A percentile compares a stretch with the other conserved stretches of the same genome.
phyloP scores from a whole-genome alignment of 1,140 invertebrate species.

The Zaprionus tsacasi region DNA sequence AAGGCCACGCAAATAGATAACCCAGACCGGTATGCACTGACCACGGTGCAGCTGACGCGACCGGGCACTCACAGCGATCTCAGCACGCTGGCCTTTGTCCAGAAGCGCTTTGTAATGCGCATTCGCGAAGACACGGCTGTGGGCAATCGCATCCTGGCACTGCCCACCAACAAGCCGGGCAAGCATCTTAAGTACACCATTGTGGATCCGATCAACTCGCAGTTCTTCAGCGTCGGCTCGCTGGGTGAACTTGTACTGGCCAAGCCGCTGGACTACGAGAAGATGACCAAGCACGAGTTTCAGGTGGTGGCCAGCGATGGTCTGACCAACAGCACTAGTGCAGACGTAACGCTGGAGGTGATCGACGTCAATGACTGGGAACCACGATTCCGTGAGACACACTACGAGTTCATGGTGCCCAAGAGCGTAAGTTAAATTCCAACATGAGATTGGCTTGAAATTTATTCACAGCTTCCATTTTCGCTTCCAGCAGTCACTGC shows the following conservation, averaged over 20 bases:
- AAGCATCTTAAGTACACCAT: conserved; percentile 85
- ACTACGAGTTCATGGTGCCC: conserved; percentile 91
- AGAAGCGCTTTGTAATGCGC: conserved; percentile 89
- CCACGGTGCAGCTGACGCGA: conserved; percentile 89
- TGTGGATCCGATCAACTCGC: conserved; percentile 74
- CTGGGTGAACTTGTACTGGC: conserved; percentile 92
- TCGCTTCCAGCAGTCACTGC: conserved; percentile 60
- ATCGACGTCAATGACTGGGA: conserved; percentile 97
- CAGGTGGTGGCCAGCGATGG: conserved; percentile 94
- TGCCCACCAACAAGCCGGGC: conserved; percentile 87
- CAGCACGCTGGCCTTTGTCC: conserved; percentile 87
- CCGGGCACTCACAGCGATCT: conserved; percentile 83
- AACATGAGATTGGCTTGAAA: neutral
- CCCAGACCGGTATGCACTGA: conserved; percentile 92
- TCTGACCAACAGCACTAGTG: conserved; percentile 84
- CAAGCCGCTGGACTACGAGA: conserved; percentile 92
- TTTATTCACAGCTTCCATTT: too few relatives aligned
- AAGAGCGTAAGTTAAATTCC: conserved; percentile 70
- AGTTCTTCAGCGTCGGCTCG: conserved; percentile 88
- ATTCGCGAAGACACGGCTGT: conserved; percentile 91
- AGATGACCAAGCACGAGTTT: conserved; percentile 89
- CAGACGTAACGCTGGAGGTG: conserved; percentile 91
- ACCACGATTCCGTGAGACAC: conserved; percentile 93
- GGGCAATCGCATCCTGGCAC: conserved; percentile 88
- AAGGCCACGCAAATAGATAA: conserved; percentile 95